phyloP scores from a whole-genome alignment of 2,797 vertebrate genomes.

The Cossypha polioptera region DNA sequence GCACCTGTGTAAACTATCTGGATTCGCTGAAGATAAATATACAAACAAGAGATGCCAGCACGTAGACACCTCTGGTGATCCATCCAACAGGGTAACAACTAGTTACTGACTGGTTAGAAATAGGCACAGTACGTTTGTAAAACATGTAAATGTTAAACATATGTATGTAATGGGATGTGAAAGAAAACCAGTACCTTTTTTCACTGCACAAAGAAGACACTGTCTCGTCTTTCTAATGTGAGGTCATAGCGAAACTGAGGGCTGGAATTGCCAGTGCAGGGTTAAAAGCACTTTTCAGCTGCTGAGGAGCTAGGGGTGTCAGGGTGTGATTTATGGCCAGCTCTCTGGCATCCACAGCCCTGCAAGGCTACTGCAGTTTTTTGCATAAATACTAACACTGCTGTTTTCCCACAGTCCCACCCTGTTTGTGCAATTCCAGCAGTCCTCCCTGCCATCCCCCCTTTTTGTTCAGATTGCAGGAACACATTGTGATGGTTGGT shows the following conservation, averaged over 20 bases:
- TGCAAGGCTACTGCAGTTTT: slow-evolving; percentile 56
- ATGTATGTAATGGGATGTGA: not conserved
- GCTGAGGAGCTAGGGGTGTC: not conserved
- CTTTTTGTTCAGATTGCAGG: not conserved
- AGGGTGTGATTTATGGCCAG: slow-evolving; percentile 37
- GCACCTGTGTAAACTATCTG: not conserved
- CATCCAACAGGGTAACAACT: not conserved
- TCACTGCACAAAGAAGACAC: not conserved
- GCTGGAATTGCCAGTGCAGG: not conserved
- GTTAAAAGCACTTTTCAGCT: slow-evolving; percentile 27
- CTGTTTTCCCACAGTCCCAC: slow-evolving; percentile 25
- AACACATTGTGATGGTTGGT: accelerated
- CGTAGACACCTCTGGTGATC: not conserved
- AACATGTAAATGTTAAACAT: not conserved
- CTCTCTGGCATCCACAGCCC: slow-evolving; percentile 7
- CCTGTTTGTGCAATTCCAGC: not conserved
- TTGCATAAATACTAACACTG: slow-evolving; percentile 34
- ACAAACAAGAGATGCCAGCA: not conserved
- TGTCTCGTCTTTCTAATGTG: not conserved
- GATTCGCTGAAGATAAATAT: not conserved
- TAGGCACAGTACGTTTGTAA: not conserved
- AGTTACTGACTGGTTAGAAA: not conserved
- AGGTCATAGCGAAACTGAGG: not conserved
- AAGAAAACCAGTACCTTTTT: not conserved
- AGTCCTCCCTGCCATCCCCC: not conserved